Conservation (phyloP, 2,113 vertebrate genomes). For the Limanda limanda region DNA sequence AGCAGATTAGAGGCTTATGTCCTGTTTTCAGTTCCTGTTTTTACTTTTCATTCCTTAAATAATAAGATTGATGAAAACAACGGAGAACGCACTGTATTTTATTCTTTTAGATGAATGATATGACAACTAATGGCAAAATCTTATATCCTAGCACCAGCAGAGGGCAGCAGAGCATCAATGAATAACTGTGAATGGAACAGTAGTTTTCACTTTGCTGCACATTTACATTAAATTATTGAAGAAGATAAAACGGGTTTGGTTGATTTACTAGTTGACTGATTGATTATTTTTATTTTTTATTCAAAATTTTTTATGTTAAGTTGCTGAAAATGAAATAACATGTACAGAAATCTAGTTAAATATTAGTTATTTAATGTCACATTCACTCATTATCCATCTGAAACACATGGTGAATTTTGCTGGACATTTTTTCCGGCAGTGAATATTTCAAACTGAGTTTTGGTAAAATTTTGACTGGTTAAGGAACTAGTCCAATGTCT, state of each 20-base stretch:
- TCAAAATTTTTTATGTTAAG: background rate
- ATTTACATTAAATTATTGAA: background rate
- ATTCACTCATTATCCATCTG: background rate
- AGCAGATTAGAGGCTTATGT: no score
- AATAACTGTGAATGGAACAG: background rate
- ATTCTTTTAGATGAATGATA: no score
- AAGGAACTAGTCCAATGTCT: background rate
- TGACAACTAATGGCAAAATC: no score
- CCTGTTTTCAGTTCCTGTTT: no score
- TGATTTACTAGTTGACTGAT: background rate
- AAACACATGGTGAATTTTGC: background rate
- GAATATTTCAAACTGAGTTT: constrained; percentile 13
- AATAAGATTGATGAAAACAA: no score
- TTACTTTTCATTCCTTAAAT: no score
- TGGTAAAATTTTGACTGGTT: constrained; percentile 25
- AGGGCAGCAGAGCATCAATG: constrained; percentile 27
- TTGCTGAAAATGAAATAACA: background rate
- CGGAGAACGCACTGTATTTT: no score
- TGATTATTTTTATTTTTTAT: background rate
- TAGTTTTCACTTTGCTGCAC: background rate
- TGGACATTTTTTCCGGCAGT: background rate
- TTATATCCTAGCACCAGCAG: constrained; percentile 41
- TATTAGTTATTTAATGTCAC: background rate
- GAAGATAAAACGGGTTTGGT: background rate
- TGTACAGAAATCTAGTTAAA: no score